These are phyloP conservation scores for Nymphalis urticae DNA, from an alignment of 2,888 invertebrate species.

Conservation along the genomic window DNA sequence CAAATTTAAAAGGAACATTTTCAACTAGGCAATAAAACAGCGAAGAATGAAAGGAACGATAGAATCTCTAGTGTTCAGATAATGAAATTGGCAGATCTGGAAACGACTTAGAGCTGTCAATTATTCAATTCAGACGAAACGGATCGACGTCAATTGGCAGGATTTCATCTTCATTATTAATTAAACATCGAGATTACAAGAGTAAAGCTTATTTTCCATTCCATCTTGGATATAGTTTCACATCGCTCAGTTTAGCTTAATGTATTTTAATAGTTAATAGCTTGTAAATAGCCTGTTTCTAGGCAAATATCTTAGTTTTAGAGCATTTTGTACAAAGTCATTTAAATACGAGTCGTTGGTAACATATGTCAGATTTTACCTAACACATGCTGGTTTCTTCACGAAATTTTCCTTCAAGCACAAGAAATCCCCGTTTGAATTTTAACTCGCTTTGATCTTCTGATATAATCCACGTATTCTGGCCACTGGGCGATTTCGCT, in stretches of 20 bases:
- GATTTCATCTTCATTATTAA: conserved; percentile 30
- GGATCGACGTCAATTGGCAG: conserved; percentile 22
- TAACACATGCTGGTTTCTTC: too few species aligned
- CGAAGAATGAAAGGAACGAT: conserved; percentile 15
- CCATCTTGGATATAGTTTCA: not conserved
- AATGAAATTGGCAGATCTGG: conserved; percentile 26
- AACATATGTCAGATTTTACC: too few species aligned
- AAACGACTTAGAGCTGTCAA: conserved; percentile 29
- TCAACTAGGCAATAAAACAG: conserved; percentile 21
- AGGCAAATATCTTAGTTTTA: too few species aligned
- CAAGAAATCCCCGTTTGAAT: too few species aligned
- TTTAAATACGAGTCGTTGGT: too few species aligned
- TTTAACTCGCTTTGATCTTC: too few species aligned
- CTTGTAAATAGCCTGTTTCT: too few species aligned
- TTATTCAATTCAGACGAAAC: conserved; percentile 28
- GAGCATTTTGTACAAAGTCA: too few species aligned
- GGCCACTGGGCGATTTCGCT: too few species aligned
- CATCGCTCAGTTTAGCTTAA: not conserved
- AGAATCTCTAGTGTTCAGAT: conserved; percentile 14
- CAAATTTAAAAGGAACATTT: conserved; percentile 9
- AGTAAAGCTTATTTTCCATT: conserved; percentile 15
- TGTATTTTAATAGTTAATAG: not conserved
- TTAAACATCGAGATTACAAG: conserved; percentile 27
- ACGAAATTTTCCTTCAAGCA: too few species aligned
- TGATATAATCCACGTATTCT: too few species aligned